Evolutionary conservation across 2,113 vertebrate genomes (phyloP).

Genomic region (Sialia sialis): DNA sequence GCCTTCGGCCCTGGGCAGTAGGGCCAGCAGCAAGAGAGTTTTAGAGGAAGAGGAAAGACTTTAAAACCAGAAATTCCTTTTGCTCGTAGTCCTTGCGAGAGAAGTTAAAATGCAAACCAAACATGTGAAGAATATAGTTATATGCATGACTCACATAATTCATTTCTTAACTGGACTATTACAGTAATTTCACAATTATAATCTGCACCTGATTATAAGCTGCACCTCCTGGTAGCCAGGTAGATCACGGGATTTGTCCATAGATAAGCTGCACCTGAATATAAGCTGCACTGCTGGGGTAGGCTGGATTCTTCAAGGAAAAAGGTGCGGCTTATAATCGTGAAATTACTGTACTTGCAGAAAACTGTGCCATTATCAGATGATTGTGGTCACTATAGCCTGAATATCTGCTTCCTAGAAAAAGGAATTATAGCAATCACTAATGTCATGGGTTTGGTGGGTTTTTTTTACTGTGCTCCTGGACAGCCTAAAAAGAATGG

Average conservation of each 20-base stretch:
- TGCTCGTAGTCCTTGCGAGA: neutral
- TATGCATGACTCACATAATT: neutral
- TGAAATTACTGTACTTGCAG: no score
- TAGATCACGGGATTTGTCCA: no score
- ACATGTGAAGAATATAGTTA: neutral
- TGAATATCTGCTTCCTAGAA: neutral
- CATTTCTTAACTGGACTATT: neutral
- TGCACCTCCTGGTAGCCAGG: no score
- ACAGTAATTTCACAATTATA: no score
- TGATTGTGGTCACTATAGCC: neutral
- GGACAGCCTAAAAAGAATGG: neutral
- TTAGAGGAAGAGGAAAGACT: neutral
- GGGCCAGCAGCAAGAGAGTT: neutral
- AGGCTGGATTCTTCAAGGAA: no score
- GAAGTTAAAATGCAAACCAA: neutral
- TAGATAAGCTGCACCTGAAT: no score
- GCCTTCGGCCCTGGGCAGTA: neutral
- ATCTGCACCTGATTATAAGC: no score
- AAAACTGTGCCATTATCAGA: neutral
- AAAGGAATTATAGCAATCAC: neutral
- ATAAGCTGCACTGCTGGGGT: no score
- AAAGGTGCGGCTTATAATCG: no score
- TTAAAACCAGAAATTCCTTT: neutral
- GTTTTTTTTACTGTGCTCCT: fast-evolving
- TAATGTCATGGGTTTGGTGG: neutral